These are phyloP conservation scores for Cyrtonyx montezumae DNA, from an alignment of 2,113 vertebrate genomes.

Conservation along the genomic window DNA sequence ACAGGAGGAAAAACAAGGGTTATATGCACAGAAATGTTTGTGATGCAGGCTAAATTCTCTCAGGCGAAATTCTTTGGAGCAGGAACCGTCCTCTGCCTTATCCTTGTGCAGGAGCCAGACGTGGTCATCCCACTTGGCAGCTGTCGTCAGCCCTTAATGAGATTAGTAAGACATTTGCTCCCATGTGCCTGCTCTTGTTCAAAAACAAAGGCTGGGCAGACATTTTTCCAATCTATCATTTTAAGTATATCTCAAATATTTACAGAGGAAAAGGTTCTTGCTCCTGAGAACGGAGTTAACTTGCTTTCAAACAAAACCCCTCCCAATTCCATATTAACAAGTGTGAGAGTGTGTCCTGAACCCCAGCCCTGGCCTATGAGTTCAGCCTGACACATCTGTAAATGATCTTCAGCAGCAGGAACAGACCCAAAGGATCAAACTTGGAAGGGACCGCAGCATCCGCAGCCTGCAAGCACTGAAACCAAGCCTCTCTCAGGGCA, in stretches of 20 bases:
- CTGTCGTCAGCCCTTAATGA: background rate
- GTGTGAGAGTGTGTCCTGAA: conserved; percentile 57
- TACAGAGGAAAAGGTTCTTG: conserved; percentile 24
- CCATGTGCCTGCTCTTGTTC: background rate
- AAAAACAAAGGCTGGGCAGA: conserved; percentile 31
- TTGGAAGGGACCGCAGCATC: conserved; percentile 58
- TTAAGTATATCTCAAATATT: conserved; percentile 26
- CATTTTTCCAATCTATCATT: background rate
- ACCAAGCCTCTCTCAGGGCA: conserved; percentile 58
- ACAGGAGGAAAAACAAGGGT: background rate
- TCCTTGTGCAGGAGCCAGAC: background rate
- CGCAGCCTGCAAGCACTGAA: conserved; percentile 35
- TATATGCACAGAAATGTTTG: conserved; percentile 33
- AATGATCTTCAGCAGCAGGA: conserved; percentile 59
- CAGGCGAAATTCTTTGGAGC: conserved; percentile 24
- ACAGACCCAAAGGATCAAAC: conserved; percentile 61
- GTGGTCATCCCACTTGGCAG: background rate
- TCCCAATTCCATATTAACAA: conserved; percentile 56
- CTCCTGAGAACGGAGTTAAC: conserved; percentile 39
- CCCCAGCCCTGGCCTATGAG: conserved; percentile 46
- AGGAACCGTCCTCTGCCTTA: conserved; percentile 10
- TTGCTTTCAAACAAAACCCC: conserved; percentile 43
- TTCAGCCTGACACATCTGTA: conserved; percentile 73
- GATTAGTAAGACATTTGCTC: background rate
- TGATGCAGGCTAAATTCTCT: background rate